phyloP scores from a whole-genome alignment of 2,888 invertebrate genomes.

The Pristionchus maxplancki region DNA sequence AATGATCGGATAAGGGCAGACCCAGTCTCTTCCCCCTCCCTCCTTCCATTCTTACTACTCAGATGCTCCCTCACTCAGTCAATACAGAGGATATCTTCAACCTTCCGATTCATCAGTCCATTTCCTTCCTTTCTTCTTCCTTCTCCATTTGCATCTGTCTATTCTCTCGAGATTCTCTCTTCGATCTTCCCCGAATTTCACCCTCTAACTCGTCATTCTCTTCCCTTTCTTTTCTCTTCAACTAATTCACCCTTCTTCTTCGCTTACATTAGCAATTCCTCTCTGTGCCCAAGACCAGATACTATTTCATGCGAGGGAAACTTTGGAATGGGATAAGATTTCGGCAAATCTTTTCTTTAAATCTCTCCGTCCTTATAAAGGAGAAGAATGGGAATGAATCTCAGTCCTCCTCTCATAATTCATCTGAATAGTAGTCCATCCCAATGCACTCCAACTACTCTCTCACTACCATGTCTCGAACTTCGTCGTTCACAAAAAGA shows the following conservation, averaged over 20 bases:
- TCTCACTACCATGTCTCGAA: background rate
- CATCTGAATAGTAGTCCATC: conserved; percentile 29
- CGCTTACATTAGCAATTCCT: background rate
- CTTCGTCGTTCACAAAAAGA: conserved; percentile 25
- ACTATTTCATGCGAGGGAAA: conserved; percentile 20
- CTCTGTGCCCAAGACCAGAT: conserved; percentile 25
- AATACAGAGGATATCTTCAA: conserved; percentile 20
- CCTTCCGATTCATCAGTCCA: conserved; percentile 34
- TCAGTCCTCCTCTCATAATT: conserved; percentile 19
- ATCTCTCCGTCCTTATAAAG: conserved; percentile 43
- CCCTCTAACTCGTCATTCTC: conserved; percentile 33
- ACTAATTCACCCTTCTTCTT: conserved; percentile 23
- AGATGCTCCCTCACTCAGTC: background rate
- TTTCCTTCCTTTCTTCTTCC: conserved; percentile 43
- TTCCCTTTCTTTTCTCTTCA: conserved; percentile 1
- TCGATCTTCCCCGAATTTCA: background rate
- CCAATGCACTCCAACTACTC: conserved; percentile 14
- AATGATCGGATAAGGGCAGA: conserved; percentile 52
- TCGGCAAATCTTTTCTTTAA: background rate
- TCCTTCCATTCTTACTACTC: conserved; percentile 42
- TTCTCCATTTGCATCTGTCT: conserved; percentile 20
- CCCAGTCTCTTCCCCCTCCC: background rate
- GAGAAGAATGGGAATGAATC: conserved; percentile 23
- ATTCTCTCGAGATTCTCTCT: conserved; percentile 46
- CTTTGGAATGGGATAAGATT: conserved; percentile 30